Evolutionary conservation across 1,140 invertebrate genomes (phyloP), one percentile per base, ranked within the genome.

Genomic region (Drosophila lowei): DNA sequence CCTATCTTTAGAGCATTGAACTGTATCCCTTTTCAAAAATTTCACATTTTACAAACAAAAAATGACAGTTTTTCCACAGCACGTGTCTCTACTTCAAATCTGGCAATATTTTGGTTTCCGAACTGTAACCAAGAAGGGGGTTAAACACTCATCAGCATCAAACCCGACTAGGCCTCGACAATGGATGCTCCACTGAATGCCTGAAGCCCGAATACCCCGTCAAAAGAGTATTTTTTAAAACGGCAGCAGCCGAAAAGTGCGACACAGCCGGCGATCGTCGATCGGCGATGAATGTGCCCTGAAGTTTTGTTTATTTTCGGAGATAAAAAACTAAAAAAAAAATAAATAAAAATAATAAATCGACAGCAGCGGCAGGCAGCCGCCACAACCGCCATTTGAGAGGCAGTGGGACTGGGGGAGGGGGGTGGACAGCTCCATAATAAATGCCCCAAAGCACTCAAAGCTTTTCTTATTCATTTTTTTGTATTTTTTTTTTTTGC

Each of bases 221-320:
- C n/a, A 13, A 25, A 46, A 53, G 52, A 38, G 72, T 54, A 74
- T 42, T 54, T 38, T 65, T 44, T 6, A n/a, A 73, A 68, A 74
- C 50, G 50, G 74, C 74, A 77, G 67, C 74, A 60, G 75, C 47
- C 74, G 23, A 77, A 77, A 65, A 55, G 43, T 54, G 67, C 52
- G 60, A 71, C 70, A 72, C 52, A 73, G 68, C 59, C 70, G 57
- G 57, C 34, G 11, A 38, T 38, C 34, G 34, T 38, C 34, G 34
- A 38, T 38, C 34, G 34, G 34, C 67, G 49, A 62, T 73, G 71
- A 73, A 73, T 73, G 68, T 73, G 71, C 38, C 62, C 57, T 65
- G 56, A 79, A 58, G 65, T 75, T 75, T 79, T 79, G 77, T 79
- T 79, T 79, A 70, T 79, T 79, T 79, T 79, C 41, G 41, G 47